Conservation (phyloP, 2,888 invertebrate species). For the Ecliptopera silaceata region DNA sequence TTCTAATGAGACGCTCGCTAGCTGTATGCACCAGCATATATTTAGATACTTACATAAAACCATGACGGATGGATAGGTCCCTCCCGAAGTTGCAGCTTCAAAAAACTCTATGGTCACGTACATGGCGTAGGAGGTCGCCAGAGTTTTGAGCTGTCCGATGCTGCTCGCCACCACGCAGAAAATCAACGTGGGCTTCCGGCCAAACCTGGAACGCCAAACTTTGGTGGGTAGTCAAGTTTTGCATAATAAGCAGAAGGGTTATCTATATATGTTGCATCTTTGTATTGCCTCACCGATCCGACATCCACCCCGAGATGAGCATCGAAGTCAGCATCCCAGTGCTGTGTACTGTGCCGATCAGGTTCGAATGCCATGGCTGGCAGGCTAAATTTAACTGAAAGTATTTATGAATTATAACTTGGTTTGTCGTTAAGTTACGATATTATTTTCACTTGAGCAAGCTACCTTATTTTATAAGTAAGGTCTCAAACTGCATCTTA, state of each 20-base stretch:
- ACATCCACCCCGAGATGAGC: constrained; percentile 60
- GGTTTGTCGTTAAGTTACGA: too few relatives aligned
- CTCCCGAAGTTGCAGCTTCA: constrained; percentile 60
- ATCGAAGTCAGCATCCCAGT: constrained; percentile 62
- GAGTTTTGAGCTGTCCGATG: constrained; percentile 62
- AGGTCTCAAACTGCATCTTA: too few relatives aligned
- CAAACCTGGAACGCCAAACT: constrained; percentile 48
- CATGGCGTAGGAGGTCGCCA: constrained; percentile 54
- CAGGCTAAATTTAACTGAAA: constrained; percentile 64
- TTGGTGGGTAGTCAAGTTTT: too few relatives aligned
- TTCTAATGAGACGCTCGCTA: too few relatives aligned
- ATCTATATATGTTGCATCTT: too few relatives aligned
- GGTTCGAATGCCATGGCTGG: constrained; percentile 60
- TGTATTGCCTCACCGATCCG: constrained; percentile 53
- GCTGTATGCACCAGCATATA: too few relatives aligned
- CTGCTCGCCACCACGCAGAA: constrained; percentile 55
- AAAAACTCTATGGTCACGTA: constrained; percentile 62
- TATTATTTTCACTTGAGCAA: too few relatives aligned
- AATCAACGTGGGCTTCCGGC: constrained; percentile 62
- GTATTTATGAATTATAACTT: neutral
- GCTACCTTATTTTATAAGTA: too few relatives aligned
- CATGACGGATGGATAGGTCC: constrained; percentile 57
- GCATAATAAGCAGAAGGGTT: neutral
- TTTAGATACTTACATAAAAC: constrained; percentile 58
- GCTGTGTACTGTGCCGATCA: constrained; percentile 66